Percentiles rank a stretch among this genome's conserved stretches.
These are phyloP conservation scores for Chrysochloris asiatica DNA, from an alignment of 2,113 vertebrate genomes.

Conservation along the genomic window DNA sequence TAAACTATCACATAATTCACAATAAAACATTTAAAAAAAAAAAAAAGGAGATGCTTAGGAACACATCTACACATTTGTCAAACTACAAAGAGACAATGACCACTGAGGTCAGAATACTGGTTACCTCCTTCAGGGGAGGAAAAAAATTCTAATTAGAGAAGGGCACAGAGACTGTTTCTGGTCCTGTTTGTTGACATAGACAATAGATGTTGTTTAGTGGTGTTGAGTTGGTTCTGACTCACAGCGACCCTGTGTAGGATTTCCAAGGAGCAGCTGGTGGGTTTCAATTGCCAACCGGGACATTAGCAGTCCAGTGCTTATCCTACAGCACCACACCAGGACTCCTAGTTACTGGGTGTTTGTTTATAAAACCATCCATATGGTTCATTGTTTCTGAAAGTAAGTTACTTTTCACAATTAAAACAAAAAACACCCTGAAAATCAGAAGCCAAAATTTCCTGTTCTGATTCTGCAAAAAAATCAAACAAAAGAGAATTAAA, in stretches of 20 bases:
- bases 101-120: background rate
- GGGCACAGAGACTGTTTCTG: background rate
- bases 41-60: no score
- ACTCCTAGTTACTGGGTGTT: background rate
- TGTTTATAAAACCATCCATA: background rate
- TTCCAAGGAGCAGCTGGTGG: no score
- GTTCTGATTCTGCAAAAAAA: conserved; percentile 10
- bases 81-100: conserved; percentile 9
- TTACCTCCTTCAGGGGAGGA: background rate
- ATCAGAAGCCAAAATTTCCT: conserved; percentile 30
- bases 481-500: background rate
- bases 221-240: no score
- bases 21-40: no score
- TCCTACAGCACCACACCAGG: no score
- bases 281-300: no score
- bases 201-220: background rate
- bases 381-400: conserved; percentile 1
- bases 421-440: background rate
- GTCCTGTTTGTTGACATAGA: background rate
- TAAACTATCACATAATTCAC: no score
- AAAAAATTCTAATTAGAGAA: background rate
- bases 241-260: no score
- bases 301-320: no score
- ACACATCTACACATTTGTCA: no score
- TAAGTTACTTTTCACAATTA: conserved; percentile 24